phyloP scores from a whole-genome alignment of 2,113 vertebrate species.

The Plotosus lineatus region DNA sequence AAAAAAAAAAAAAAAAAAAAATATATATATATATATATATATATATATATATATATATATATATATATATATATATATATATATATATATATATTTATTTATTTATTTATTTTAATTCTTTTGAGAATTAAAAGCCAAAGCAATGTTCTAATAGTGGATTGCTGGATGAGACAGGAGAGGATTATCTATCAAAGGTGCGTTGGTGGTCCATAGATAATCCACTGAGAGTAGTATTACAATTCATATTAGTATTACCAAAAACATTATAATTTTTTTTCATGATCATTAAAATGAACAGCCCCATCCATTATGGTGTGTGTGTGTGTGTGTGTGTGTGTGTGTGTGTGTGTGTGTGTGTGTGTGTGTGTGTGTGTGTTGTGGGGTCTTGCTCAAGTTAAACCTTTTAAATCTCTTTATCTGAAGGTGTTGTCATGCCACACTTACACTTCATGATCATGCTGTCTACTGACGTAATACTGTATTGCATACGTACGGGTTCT shows the following conservation, averaged over 20 bases:
- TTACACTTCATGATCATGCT: conserved; percentile 51
- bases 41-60: too few species aligned
- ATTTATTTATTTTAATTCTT: too few species aligned
- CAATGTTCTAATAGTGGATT: neutral
- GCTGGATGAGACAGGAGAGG: neutral
- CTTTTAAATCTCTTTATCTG: conserved; percentile 61
- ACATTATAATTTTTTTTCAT: conserved; percentile 17
- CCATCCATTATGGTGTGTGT: conserved; percentile 1
- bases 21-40: too few species aligned
- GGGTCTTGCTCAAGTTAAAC: conserved; percentile 50
- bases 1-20: too few species aligned
- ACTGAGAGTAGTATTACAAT: neutral
- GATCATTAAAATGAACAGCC: conserved; percentile 22
- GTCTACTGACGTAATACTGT: conserved; percentile 1
- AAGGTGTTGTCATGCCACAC: conserved; percentile 48
- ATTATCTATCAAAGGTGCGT: neutral
- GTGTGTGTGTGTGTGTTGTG: conserved; percentile 36
- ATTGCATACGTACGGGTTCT: neutral
- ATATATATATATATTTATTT: too few species aligned
- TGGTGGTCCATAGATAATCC: conserved; percentile 27
- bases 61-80: too few species aligned
- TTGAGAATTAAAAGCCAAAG: too few species aligned
- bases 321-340: neutral
- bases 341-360: neutral
- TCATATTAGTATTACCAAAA: conserved; percentile 29